These are phyloP conservation scores for Caloenas nicobarica DNA, from an alignment of 2,113 vertebrate genomes.

Conservation along the genomic window DNA sequence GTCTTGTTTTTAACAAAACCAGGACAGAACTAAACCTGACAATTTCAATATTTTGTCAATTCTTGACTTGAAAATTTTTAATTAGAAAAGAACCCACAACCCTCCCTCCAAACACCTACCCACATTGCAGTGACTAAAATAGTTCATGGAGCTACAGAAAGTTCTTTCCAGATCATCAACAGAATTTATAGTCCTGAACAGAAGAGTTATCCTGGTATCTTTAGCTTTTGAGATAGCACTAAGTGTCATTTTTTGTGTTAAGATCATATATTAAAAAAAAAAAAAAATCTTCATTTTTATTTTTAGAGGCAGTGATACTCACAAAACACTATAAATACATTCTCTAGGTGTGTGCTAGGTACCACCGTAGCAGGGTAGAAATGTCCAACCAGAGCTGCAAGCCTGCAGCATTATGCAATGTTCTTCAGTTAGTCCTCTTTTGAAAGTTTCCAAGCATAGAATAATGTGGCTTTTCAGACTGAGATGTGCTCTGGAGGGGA, in stretches of 20 bases:
- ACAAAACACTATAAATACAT: neutral
- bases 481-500: neutral
- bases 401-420: neutral
- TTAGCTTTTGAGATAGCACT: neutral
- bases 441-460: neutral
- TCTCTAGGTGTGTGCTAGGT: neutral
- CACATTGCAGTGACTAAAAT: neutral
- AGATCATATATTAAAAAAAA: neutral
- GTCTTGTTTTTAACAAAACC: too few relatives aligned
- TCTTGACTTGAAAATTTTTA: neutral
- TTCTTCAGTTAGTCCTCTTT: neutral
- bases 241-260: neutral
- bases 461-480: neutral
- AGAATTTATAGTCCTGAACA: neutral
- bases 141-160: neutral
- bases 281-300: neutral
- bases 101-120: neutral
- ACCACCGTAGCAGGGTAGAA: neutral
- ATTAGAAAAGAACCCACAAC: neutral
- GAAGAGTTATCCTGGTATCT: neutral
- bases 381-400: neutral
- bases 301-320: neutral
- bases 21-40: neutral
- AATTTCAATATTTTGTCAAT: neutral
- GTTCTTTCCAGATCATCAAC: neutral